These are phyloP conservation scores for Podabrus alpinus DNA, from an alignment of 2,888 invertebrate species.

Conservation along the genomic window DNA sequence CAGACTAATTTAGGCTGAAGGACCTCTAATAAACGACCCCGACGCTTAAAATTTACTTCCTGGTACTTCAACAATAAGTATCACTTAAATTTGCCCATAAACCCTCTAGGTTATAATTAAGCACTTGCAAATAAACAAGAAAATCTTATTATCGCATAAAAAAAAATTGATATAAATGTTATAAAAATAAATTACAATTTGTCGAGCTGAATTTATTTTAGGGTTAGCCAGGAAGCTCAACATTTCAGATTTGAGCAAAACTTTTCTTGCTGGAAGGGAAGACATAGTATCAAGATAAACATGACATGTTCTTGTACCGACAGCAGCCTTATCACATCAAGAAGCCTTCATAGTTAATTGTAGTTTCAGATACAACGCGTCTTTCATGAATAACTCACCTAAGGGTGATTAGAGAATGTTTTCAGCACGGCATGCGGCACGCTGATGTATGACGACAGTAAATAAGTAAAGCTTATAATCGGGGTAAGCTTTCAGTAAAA, in stretches of 20 bases:
- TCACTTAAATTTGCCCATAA: not conserved
- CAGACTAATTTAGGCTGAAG: not conserved
- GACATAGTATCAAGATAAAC: slow-evolving; percentile 1
- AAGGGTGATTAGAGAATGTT: not conserved
- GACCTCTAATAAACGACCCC: not conserved
- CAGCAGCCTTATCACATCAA: slow-evolving; percentile 11
- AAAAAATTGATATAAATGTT: not conserved
- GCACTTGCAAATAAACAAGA: not conserved
- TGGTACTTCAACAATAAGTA: not conserved
- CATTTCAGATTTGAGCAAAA: not conserved
- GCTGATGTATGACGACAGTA: not conserved
- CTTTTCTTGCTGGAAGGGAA: not conserved
- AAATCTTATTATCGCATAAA: not conserved
- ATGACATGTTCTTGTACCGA: slow-evolving; percentile 3
- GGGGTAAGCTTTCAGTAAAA: not conserved
- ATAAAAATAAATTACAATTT: not conserved
- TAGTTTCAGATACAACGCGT: not conserved
- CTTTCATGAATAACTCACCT: not conserved
- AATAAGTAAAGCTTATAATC: not conserved
- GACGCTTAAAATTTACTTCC: not conserved
- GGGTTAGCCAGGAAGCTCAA: not conserved
- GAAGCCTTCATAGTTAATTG: slow-evolving; percentile 11
- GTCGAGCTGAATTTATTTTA: not conserved
- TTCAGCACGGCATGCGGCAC: not conserved
- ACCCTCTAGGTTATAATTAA: not conserved